Base-by-base conservation (phyloP, 2,797 vertebrate species). In the Podarcis lilfordi region DNA sequence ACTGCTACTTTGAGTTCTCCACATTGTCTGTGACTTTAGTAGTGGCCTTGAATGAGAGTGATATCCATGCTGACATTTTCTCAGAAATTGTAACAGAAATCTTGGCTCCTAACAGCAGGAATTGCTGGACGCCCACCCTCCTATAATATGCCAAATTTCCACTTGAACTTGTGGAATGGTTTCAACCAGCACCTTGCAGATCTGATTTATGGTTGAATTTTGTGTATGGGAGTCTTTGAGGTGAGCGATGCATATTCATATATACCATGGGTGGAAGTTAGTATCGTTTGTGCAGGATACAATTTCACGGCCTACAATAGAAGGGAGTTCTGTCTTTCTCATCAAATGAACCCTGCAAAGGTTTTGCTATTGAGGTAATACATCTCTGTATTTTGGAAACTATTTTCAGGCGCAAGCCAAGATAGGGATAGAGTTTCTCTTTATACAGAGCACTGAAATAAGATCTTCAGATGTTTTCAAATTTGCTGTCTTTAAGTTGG, bases 321-420 rank as follows among this genome's bases (percentile, higher is more conserved):
- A 85, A 75, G 59, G 61, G 59, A 75, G 40, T 21, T 90, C 82
- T 83, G 78, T 87, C 90, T 91, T 88, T 87, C 83, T 90, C 90
- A 89, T 75, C 69, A 88, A 84, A 84, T 85, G 4, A 86, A 35
- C 29, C 43, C 25, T 93, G 76, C 17, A 50, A 88, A 2, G 75
- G n/a, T 82, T 90, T 91, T 89, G 40, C 84, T 90, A 85, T 75
- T 93, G 88, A 90, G 43, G 43, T 88, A 88, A 83, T 71, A 84
- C 61, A 27, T 43, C 76, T 84, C 68, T 80, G 55, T 84, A 11
- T 87, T 90, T 78, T 90, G 64, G 88, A 91, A 94, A 91, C 78
- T 81, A 35, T 91, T 89, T 64, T 91, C 83, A 78, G 25, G 55
- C 84, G 77, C 17, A 90, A 80, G 76, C 78, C 72, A 61, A 66